Conservation (phyloP, 2,888 invertebrate genomes). For the Brenthis hecate region DNA sequence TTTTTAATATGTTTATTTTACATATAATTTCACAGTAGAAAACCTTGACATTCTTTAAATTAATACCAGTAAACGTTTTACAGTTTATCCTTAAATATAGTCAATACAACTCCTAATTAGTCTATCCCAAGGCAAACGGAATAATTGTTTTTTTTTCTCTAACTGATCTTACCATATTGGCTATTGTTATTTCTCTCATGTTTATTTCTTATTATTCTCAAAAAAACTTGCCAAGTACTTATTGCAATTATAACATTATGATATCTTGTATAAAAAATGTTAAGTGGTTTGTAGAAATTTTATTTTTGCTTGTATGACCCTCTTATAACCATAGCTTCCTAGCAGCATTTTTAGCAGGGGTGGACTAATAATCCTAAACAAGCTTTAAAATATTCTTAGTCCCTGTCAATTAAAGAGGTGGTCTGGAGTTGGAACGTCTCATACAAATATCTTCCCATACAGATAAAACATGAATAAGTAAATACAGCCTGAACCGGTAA, state of each 20-base stretch:
- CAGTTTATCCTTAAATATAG: not conserved
- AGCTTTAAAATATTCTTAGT: too few relatives aligned
- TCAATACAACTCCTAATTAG: conserved; percentile 6
- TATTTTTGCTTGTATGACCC: too few relatives aligned
- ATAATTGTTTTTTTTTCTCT: not conserved
- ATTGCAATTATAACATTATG: not conserved
- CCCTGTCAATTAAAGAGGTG: too few relatives aligned
- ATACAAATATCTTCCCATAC: too few relatives aligned
- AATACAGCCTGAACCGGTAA: too few relatives aligned
- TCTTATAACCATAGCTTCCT: too few relatives aligned
- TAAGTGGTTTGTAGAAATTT: too few relatives aligned
- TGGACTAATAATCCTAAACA: too few relatives aligned
- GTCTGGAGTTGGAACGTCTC: too few relatives aligned
- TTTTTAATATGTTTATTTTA: not conserved
- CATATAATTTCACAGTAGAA: not conserved
- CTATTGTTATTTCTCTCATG: not conserved
- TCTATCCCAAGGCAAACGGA: not conserved
- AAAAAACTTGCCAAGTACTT: not conserved
- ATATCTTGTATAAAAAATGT: too few relatives aligned
- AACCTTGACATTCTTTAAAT: conserved; percentile 7
- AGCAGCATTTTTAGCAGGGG: too few relatives aligned
- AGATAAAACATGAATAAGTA: too few relatives aligned
- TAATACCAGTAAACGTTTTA: not conserved
- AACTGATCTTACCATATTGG: not conserved
- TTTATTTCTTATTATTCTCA: not conserved